These are phyloP conservation scores for Lacerta agilis DNA, from an alignment of 2,797 vertebrate species.

Conservation along the genomic window DNA sequence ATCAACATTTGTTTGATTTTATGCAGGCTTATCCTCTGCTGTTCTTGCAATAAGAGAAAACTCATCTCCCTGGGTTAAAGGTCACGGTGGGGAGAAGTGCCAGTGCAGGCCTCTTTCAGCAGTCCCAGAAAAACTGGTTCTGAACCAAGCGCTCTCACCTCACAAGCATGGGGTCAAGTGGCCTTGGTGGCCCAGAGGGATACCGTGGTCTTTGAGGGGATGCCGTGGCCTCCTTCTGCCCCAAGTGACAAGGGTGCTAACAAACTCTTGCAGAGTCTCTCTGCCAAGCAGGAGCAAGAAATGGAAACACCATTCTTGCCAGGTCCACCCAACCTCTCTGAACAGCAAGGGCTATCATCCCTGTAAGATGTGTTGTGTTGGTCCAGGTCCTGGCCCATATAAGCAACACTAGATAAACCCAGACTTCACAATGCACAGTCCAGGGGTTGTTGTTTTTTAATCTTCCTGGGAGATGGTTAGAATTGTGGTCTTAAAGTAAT, in stretches of 20 bases:
- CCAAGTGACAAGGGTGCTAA: not conserved
- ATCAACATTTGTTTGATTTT: constrained; percentile 67
- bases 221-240: no score
- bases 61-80: constrained; percentile 70
- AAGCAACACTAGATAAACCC: no score
- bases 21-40: constrained; percentile 60
- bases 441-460: not conserved
- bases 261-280: not conserved
- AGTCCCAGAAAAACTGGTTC: constrained; percentile 23
- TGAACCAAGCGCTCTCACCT: not conserved
- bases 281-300: not conserved
- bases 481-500: not conserved
- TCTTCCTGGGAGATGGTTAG: not conserved
- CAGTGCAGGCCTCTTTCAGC: no score
- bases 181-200: no score
- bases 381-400: no score
- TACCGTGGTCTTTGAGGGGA: not conserved
- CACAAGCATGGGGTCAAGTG: no score
- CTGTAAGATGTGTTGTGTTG: no score
- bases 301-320: not conserved
- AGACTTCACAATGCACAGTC: no score
- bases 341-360: no score
- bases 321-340: not conserved
- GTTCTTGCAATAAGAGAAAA: constrained; percentile 55
- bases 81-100: constrained; percentile 65